Percentiles rank a stretch among this genome's conserved stretches.
phyloP scores from a whole-genome alignment of 2,888 invertebrate species.

The Exocentrus adspersus region DNA sequence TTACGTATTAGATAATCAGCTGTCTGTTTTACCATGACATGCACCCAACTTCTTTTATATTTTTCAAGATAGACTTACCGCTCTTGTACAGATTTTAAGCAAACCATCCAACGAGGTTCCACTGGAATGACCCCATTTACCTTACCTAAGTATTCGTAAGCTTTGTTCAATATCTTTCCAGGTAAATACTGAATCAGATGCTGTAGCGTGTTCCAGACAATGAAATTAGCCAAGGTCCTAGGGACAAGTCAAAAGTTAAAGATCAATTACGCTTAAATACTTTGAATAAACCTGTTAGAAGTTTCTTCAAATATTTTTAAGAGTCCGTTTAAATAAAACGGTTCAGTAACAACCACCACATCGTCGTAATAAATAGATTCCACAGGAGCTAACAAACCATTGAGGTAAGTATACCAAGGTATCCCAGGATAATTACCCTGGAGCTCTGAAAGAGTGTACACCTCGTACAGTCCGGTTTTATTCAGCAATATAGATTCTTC shows the following conservation, averaged over 20 bases:
- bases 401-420: slow-evolving; percentile 58
- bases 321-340: slow-evolving; percentile 53
- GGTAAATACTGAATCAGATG: slow-evolving; percentile 55
- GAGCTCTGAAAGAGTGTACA: slow-evolving; percentile 61
- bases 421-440: slow-evolving; percentile 62
- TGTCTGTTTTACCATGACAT: too few relatives aligned
- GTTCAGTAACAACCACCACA: slow-evolving; percentile 53
- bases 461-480: slow-evolving; percentile 44
- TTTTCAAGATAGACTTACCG: slow-evolving; percentile 46
- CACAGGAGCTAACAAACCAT: slow-evolving; percentile 51
- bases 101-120: slow-evolving; percentile 51
- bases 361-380: slow-evolving; percentile 54
- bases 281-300: slow-evolving; percentile 52
- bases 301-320: slow-evolving; percentile 51
- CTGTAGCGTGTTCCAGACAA: slow-evolving; percentile 57
- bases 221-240: slow-evolving; percentile 59
- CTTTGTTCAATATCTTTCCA: slow-evolving; percentile 47
- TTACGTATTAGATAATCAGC: too few relatives aligned
- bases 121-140: slow-evolving; percentile 45
- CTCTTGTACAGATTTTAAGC: slow-evolving; percentile 46
- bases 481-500: slow-evolving; percentile 45
- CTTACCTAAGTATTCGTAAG: slow-evolving; percentile 49
- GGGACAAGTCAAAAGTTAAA: too few relatives aligned
- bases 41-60: too few relatives aligned
- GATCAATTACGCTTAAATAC: too few relatives aligned